A percentile compares a stretch with the other conserved stretches of the same genome.
phyloP scores from a whole-genome alignment of 1,140 invertebrate species.

The Palaemon carinicauda region DNA sequence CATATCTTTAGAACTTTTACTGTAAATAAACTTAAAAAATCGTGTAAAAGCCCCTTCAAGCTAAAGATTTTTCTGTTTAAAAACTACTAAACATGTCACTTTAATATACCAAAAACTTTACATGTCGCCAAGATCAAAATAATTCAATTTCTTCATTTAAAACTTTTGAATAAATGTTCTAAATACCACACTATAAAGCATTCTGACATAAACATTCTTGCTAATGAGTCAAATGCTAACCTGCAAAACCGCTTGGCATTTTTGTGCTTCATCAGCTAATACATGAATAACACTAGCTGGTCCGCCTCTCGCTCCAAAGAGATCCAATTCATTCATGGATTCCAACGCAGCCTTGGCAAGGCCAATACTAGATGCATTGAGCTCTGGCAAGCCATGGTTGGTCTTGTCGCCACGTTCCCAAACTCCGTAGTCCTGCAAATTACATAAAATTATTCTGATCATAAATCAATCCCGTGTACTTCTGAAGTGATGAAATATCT shows the following conservation, averaged over 20 bases:
- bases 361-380: slow-evolving; percentile 98
- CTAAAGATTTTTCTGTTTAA: no score
- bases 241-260: slow-evolving; percentile 96
- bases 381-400: slow-evolving; percentile 96
- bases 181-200: no score
- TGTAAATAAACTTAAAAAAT: no score
- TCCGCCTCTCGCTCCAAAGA: slow-evolving; percentile 96
- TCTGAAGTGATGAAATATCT: background rate
- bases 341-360: slow-evolving; percentile 97
- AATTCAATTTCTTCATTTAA: no score
- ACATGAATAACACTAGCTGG: slow-evolving; percentile 97
- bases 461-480: background rate
- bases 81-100: no score
- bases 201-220: background rate
- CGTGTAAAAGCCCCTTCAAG: no score
- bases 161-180: no score
- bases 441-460: background rate
- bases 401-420: slow-evolving; percentile 99
- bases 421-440: slow-evolving; percentile 90
- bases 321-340: slow-evolving; percentile 97
- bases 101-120: no score
- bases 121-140: no score
- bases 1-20: no score
- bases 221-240: slow-evolving; percentile 60
- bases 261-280: slow-evolving; percentile 97